These are phyloP conservation scores for Gastracanthus pulcherrimus DNA, from an alignment of 2,888 invertebrate genomes.

Conservation along the genomic window DNA sequence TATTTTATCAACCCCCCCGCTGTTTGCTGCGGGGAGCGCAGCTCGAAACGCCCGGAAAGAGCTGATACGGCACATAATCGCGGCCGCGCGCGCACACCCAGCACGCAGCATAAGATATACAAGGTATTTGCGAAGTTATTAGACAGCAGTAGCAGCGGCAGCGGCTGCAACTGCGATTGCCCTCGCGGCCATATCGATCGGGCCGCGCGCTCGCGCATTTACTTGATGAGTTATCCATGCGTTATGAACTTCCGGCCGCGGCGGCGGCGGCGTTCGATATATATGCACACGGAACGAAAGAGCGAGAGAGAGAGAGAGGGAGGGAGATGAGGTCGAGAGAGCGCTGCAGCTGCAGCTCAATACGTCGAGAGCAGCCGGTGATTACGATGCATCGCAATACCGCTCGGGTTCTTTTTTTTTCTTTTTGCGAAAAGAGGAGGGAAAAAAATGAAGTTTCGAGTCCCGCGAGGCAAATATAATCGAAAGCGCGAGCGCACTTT, in stretches of 20 bases:
- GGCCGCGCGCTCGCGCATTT: constrained; percentile 68
- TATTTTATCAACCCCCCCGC: too few relatives aligned
- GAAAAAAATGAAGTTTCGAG: constrained; percentile 53
- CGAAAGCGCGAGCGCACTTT: constrained; percentile 18
- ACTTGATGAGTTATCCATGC: constrained; percentile 72
- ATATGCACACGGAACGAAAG: constrained; percentile 20
- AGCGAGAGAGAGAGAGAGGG: constrained; percentile 13
- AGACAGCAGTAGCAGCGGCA: constrained; percentile 63
- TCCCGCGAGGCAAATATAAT: constrained; percentile 50
- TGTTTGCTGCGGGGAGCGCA: too few relatives aligned
- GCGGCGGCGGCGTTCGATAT: neutral
- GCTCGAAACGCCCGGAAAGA: too few relatives aligned
- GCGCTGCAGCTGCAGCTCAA: constrained; percentile 59
- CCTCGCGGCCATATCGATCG: constrained; percentile 56
- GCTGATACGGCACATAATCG: constrained; percentile 26
- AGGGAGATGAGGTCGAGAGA: constrained; percentile 30
- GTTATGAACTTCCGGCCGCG: constrained; percentile 66
- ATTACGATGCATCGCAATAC: constrained; percentile 66
- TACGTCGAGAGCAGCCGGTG: constrained; percentile 62
- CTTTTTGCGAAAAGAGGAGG: constrained; percentile 13
- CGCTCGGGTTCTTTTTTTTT: constrained; percentile 45
- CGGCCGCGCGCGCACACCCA: neutral
- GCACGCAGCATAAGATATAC: constrained; percentile 57
- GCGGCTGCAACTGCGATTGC: constrained; percentile 65
- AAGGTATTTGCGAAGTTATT: constrained; percentile 72